phyloP scores from a whole-genome alignment of 1,140 invertebrate genomes.

The Microvelia longipes region DNA sequence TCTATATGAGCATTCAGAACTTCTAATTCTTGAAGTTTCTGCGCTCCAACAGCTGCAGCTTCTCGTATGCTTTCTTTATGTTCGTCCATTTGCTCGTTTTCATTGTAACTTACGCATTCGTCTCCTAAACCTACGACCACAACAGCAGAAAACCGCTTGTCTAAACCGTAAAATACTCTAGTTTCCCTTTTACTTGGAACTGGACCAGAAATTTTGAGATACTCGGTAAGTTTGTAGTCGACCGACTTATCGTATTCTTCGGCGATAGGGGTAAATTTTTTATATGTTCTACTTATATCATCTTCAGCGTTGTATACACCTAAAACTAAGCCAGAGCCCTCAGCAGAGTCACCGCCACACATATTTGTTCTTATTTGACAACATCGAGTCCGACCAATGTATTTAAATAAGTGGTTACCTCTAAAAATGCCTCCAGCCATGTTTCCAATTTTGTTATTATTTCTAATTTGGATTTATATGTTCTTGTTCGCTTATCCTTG shows the following conservation, averaged over 20 bases:
- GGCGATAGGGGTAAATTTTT: slow-evolving; percentile 5
- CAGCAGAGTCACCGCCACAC: slow-evolving; percentile 6
- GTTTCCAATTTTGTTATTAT: too few species aligned
- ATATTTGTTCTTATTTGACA: slow-evolving; percentile 1
- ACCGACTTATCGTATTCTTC: slow-evolving; percentile 6
- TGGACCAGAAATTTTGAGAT: slow-evolving; percentile 20
- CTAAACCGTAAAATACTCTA: slow-evolving; percentile 31
- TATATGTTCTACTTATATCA: slow-evolving; percentile 1
- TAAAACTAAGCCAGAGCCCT: slow-evolving; percentile 7
- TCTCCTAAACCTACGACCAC: slow-evolving; percentile 35
- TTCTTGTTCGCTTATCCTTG: too few species aligned
- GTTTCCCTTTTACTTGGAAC: slow-evolving; percentile 31
- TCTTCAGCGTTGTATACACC: slow-evolving; percentile 6
- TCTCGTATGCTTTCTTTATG: slow-evolving; percentile 32
- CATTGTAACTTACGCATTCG: slow-evolving; percentile 29
- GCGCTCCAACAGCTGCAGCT: slow-evolving; percentile 33
- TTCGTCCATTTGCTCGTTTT: slow-evolving; percentile 34
- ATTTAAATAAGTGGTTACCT: too few species aligned
- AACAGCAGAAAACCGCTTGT: slow-evolving; percentile 29
- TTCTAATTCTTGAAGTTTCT: slow-evolving; percentile 28
- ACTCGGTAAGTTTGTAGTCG: slow-evolving; percentile 1
- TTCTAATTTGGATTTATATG: too few species aligned
- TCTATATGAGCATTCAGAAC: slow-evolving; percentile 34
- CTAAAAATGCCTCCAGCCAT: neutral
- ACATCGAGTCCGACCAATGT: too few species aligned